These are phyloP conservation scores for Macrochelys suwanniensis DNA, from an alignment of 2,797 vertebrate species.

Conservation along the genomic window DNA sequence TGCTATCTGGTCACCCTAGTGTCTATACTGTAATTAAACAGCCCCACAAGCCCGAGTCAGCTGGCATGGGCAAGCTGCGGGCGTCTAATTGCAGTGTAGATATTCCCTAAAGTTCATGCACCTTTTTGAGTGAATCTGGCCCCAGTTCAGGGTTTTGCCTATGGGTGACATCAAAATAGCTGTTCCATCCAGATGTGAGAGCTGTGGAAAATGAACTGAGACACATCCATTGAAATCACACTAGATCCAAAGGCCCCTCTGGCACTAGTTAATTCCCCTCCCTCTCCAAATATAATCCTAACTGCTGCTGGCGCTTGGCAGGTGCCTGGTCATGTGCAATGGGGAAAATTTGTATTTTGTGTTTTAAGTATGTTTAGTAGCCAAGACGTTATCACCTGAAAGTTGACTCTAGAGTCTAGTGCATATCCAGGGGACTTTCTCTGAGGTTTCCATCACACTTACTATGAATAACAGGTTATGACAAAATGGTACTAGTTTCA, in stretches of 20 bases:
- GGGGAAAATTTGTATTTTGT: conserved; percentile 75
- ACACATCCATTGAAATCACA: neutral
- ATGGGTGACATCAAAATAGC: neutral
- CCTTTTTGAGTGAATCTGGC: neutral
- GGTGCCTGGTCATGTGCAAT: conserved; percentile 44
- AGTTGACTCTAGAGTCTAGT: conserved; percentile 54
- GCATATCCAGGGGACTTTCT: conserved; percentile 70
- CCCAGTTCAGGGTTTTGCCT: neutral
- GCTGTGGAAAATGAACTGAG: neutral
- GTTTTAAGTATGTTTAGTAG: conserved; percentile 75
- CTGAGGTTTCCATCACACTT: conserved; percentile 46
- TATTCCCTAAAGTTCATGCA: neutral
- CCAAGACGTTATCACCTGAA: conserved; percentile 76
- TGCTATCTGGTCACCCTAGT: no score
- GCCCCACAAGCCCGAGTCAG: neutral
- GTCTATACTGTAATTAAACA: neutral
- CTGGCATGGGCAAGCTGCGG: neutral
- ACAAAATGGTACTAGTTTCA: conserved; percentile 51
- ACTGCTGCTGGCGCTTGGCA: conserved; percentile 60
- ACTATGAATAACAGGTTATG: conserved; percentile 21
- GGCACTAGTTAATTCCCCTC: conserved; percentile 15
- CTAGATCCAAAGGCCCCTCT: neutral
- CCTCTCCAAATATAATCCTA: conserved; percentile 52
- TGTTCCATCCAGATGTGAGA: neutral
- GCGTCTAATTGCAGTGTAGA: neutral